These are phyloP conservation scores for Brachymystax lenok DNA, from an alignment of 2,797 vertebrate species.

Conservation along the genomic window DNA sequence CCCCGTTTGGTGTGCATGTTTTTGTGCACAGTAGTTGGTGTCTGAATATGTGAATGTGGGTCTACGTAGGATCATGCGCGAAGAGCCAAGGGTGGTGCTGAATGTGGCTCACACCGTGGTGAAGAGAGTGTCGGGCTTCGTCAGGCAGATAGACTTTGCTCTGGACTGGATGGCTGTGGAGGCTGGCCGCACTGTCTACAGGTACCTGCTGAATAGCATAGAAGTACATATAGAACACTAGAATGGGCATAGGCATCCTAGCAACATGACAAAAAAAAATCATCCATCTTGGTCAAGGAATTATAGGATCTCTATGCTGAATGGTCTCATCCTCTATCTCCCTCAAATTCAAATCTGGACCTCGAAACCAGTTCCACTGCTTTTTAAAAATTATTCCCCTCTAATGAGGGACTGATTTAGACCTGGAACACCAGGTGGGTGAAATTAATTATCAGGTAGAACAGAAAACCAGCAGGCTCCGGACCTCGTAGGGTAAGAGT, in stretches of 20 bases:
- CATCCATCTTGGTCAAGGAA: background rate
- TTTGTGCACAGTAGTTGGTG: background rate
- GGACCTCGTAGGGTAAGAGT: background rate
- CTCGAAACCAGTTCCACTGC: background rate
- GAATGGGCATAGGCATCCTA: background rate
- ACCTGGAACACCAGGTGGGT: background rate
- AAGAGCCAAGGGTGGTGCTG: constrained; percentile 86
- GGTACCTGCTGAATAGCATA: constrained; percentile 61
- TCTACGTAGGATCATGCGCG: constrained; percentile 87
- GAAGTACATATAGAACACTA: background rate
- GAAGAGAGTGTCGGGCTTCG: constrained; percentile 88
- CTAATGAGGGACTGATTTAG: background rate
- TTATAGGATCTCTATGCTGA: too few relatives aligned
- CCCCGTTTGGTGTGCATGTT: constrained; percentile 1
- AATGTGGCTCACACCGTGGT: constrained; percentile 90
- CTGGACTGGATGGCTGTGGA: constrained; percentile 97
- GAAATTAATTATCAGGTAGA: background rate
- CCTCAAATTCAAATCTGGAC: background rate
- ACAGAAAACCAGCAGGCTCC: background rate
- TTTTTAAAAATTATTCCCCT: background rate
- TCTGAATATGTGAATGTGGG: background rate
- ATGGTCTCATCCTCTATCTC: too few relatives aligned
- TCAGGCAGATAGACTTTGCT: constrained; percentile 93
- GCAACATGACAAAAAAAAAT: background rate
- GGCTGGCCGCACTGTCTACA: constrained; percentile 90